Evolutionary conservation across 2,888 invertebrate species (phyloP).

Genomic region (Chalcosyrphus nemorum): DNA sequence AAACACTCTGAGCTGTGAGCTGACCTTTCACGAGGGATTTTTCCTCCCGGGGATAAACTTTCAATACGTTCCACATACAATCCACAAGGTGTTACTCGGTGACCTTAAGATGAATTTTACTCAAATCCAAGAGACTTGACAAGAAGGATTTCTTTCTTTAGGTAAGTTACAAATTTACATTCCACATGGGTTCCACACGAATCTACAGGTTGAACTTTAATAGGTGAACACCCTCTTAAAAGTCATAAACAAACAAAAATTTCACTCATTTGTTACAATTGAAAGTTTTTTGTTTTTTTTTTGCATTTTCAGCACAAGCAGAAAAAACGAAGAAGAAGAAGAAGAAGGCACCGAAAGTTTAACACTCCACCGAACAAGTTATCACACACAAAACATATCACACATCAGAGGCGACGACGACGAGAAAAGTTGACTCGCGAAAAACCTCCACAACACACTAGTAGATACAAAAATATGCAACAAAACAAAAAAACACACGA

Average conservation of each 20-base stretch:
- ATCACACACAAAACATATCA: constrained; percentile 24
- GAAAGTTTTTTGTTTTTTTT: too few species aligned
- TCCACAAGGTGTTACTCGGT: constrained; percentile 41
- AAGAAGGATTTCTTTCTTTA: not conserved
- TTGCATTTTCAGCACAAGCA: constrained; percentile 6
- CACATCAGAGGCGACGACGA: constrained; percentile 9
- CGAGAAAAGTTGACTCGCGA: constrained; percentile 48
- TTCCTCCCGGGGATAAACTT: not conserved
- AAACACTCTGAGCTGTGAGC: constrained; percentile 17
- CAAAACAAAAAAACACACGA: constrained; percentile 30
- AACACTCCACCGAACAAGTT: constrained; percentile 63
- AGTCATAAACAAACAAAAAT: constrained; percentile 37
- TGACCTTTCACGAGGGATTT: constrained; percentile 66
- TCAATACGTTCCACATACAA: constrained; percentile 47
- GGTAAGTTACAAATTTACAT: constrained; percentile 23
- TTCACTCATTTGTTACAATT: constrained; percentile 66
- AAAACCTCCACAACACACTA: constrained; percentile 38
- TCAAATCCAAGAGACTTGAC: not conserved
- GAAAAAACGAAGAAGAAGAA: not conserved
- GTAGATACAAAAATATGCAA: constrained; percentile 24
- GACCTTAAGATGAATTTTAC: constrained; percentile 20
- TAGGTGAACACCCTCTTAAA: not conserved
- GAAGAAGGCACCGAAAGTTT: constrained; percentile 68
- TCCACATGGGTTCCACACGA: constrained; percentile 37
- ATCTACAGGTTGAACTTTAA: constrained; percentile 7